These are phyloP conservation scores for Megaustenia siamemsis DNA, from an alignment of 2,888 invertebrate species.

Conservation along the genomic window DNA sequence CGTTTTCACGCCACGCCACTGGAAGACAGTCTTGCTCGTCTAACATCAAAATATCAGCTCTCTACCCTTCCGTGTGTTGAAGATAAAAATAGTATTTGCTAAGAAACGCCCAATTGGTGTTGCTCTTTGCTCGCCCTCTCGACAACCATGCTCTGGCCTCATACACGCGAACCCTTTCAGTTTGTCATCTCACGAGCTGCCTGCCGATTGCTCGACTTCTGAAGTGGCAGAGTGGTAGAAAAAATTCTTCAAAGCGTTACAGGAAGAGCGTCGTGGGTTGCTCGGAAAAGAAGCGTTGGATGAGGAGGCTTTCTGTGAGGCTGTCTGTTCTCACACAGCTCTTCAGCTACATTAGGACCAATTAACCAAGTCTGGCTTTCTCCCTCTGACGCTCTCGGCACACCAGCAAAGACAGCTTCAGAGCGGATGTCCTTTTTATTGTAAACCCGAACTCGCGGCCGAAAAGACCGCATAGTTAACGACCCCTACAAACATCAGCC, in stretches of 20 bases:
- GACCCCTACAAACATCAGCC: slow-evolving; percentile 6
- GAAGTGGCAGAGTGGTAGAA: slow-evolving; percentile 23
- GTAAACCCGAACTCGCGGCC: slow-evolving; percentile 26
- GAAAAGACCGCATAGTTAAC: slow-evolving; percentile 33
- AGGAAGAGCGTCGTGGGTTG: slow-evolving; percentile 23
- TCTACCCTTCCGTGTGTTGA: not conserved
- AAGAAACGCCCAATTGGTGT: slow-evolving; percentile 27
- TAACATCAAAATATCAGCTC: not conserved
- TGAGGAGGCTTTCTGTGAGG: slow-evolving; percentile 24
- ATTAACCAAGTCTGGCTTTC: slow-evolving; percentile 33
- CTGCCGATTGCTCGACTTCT: not conserved
- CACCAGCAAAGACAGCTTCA: slow-evolving; percentile 20
- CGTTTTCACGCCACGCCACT: no score
- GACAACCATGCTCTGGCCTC: slow-evolving; percentile 16
- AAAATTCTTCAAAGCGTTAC: slow-evolving; percentile 34
- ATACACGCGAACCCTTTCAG: slow-evolving; percentile 40
- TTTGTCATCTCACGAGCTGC: slow-evolving; percentile 12
- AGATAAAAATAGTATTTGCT: slow-evolving; percentile 25
- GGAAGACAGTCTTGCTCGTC: not conserved
- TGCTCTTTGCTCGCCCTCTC: slow-evolving; percentile 40
- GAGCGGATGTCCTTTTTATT: slow-evolving; percentile 43
- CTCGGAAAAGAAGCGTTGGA: slow-evolving; percentile 9
- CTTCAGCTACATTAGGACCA: slow-evolving; percentile 43
- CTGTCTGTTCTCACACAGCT: slow-evolving; percentile 13
- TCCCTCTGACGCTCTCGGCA: not conserved